Base-by-base conservation (phyloP, 2,797 vertebrate species). In the Melanitta fusca region DNA sequence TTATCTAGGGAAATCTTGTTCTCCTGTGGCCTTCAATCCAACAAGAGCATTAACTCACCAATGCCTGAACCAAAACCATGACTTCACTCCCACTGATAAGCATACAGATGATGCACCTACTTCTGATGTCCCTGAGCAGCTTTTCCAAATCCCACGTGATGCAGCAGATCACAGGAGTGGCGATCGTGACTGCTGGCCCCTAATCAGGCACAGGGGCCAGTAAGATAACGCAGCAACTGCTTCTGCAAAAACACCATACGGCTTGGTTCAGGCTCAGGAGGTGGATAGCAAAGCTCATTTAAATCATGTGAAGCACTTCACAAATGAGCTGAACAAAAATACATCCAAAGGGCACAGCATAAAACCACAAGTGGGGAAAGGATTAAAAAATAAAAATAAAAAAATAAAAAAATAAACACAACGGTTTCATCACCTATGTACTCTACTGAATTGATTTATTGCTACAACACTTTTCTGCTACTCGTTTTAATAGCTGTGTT, bases 1-100 rank as follows among this genome's bases (percentile, higher is more conserved):
- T 74, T 70, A 34, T 41, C 66, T n/a, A 88, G 75, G 88, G 61
- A 97, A 95, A 93, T 85, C 51, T 84, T 85, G 87, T 78, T 93
- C 0, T 0, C 90, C 62, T 13, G 73, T 34, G 78, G 73, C 69
- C 49, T 62, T 88, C 9, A 7, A 94, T 51, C 49, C 86, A 74
- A 65, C 49, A 62, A 27, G 47, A 82, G 72, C 61, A 95, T 65
- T 18, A 91, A 86, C 68, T 94, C 91, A 93, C 75, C 78, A 84
- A 72, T 61, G 75, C 47, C 82, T 70, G 88, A 75, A 89, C 51
- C 24, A 72, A 83, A 95, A 36, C 0, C 2, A 69, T 34, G 41
- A 51, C 34, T 88, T 84, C 64, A 47, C 51, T 88, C 43, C n/a
- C 36, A 47, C 47, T 70, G 82, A 78, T 34, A 80, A 85, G 70